Base-by-base conservation (phyloP, 2,888 invertebrate species). In the Hyles lineata region DNA sequence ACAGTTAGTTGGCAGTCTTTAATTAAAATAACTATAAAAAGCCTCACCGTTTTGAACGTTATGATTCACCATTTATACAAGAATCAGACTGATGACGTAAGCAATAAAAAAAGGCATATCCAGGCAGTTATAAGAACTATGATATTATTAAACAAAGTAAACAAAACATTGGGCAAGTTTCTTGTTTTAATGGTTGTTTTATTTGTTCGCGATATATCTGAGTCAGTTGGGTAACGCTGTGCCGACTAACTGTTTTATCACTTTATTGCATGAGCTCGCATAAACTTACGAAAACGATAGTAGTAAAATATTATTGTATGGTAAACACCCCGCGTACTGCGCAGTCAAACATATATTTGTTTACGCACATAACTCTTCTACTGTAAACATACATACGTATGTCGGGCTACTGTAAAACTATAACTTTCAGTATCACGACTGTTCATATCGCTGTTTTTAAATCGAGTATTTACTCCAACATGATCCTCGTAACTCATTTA, bases 231-330 rank as follows among this genome's bases (percentile, higher is more conserved):
- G 88, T 87, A 86, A 86, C 87, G 88, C 85, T 86, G 88, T 89
- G 89, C 87, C 85, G 87, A 89, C 92, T 93, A 93, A 94, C 92
- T 93, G 92, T 92, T 94, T 94, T 94, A 94, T 93, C 92, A 92
- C 91, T 94, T 93, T 93, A 94, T 94, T 89, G 92, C 92, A 91
- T 90, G 93, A 89, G 87, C 91, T 92, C 87, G 87, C 90, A 92
- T 93, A 92, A 92, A 93, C 87, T 92, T 87, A 86, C 83, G 86
- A 86, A 85, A 85, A 86, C 87, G 86, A 85, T 83, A 84, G 87
- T 85, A 89, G 89, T 93, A 93, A 93, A 93, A 91, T 85, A 88
- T 87, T 87, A 85, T 85, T 88, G 83, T 85, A 83, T 85, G 73
- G 52, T 62, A 73, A 73, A 73, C 70, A 70, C 58, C 67, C 19